Percentiles rank a stretch among this genome's conserved stretches.
Evolutionary conservation across 2,797 vertebrate species (phyloP).

Genomic region (Enteromius thamalakanensis): DNA sequence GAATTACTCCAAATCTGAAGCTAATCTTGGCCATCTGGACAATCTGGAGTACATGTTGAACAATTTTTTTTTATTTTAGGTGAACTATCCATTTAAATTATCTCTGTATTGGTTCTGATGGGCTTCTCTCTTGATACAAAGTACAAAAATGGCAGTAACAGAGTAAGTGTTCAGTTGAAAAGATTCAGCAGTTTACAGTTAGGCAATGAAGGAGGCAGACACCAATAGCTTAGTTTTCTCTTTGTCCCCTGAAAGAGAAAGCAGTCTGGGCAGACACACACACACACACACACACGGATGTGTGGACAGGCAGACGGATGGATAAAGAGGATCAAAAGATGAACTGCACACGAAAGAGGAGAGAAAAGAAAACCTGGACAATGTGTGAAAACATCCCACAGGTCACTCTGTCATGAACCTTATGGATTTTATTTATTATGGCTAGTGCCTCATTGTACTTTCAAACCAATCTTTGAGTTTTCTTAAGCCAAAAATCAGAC

Average conservation of each 20-base stretch:
- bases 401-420: not conserved
- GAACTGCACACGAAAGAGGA: constrained; percentile 18
- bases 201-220: not conserved
- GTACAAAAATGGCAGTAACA: not conserved
- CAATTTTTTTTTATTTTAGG: not conserved
- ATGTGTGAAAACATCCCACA: constrained; percentile 1
- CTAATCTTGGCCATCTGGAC: not conserved
- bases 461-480: not conserved
- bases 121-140: not conserved
- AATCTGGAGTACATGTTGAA: not conserved
- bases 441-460: not conserved
- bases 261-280: constrained; percentile 25
- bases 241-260: constrained; percentile 15
- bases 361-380: not conserved
- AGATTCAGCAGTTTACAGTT: not conserved
- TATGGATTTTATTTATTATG: not conserved
- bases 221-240: constrained; percentile 9
- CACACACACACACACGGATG: constrained; percentile 25
- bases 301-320: constrained; percentile 36
- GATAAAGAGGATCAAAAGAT: constrained; percentile 50
- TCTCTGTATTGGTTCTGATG: not conserved
- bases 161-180: not conserved
- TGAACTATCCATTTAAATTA: not conserved
- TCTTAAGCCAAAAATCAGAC: not conserved
- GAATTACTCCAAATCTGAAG: not conserved